Conservation (phyloP, 2,888 invertebrate genomes). For the Amorpha juglandis region DNA sequence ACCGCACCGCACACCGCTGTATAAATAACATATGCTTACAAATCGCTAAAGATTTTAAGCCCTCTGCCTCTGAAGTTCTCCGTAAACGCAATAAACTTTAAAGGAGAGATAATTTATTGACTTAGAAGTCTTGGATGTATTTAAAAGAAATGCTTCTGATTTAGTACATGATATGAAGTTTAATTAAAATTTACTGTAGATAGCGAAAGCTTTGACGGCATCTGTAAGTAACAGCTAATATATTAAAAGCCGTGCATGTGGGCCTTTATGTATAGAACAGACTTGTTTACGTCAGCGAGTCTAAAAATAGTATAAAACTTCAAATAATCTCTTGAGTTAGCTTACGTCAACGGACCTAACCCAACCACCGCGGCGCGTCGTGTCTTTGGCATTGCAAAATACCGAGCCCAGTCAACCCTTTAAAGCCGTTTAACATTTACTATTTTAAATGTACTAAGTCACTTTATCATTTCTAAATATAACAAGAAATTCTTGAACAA, state of each 20-base stretch:
- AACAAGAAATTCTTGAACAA: slow-evolving; percentile 4
- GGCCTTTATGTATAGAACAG: not conserved
- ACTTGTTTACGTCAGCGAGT: slow-evolving; percentile 6
- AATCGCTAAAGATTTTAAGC: slow-evolving; percentile 27
- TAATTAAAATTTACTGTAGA: not conserved
- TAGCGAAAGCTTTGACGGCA: not conserved
- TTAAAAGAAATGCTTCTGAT: not conserved
- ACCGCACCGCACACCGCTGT: slow-evolving; percentile 29
- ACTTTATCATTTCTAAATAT: not conserved
- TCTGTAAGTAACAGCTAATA: not conserved
- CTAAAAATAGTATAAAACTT: slow-evolving; percentile 17
- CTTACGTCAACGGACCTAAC: slow-evolving; percentile 17
- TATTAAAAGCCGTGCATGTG: not conserved
- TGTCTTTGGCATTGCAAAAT: slow-evolving; percentile 19
- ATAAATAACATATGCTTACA: slow-evolving; percentile 34
- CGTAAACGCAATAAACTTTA: slow-evolving; percentile 13
- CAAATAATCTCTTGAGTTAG: slow-evolving; percentile 2
- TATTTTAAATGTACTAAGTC: not conserved
- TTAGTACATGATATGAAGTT: not conserved
- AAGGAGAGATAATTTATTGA: slow-evolving; percentile 13
- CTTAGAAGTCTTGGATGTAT: not conserved
- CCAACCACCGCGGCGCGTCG: slow-evolving; percentile 4
- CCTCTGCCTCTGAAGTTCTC: slow-evolving; percentile 14
- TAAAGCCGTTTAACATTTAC: slow-evolving; percentile 6
- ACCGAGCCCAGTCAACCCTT: slow-evolving; percentile 8